Evolutionary conservation across 2,888 invertebrate genomes (phyloP).

Genomic region (Lycophotia porphyrea): DNA sequence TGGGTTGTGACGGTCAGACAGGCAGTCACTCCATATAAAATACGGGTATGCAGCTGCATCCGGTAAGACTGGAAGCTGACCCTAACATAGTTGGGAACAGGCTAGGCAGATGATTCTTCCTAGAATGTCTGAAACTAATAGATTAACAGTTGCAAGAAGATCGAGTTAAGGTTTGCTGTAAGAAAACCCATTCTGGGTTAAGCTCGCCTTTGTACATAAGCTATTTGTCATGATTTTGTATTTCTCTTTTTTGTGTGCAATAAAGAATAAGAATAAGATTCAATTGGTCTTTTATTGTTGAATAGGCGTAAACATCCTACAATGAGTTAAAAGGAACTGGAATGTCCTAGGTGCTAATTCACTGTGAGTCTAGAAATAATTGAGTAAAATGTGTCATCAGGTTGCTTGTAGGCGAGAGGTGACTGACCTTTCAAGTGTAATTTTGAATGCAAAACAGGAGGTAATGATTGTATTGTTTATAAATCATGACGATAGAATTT

Average conservation of each 20-base stretch:
- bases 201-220: no score
- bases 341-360: constrained; percentile 43
- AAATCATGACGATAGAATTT: background rate
- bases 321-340: constrained; percentile 23
- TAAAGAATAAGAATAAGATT: no score
- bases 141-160: background rate
- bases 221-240: no score
- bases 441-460: background rate
- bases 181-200: no score
- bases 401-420: constrained; percentile 22
- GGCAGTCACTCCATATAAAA: no score
- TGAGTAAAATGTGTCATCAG: constrained; percentile 31
- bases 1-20: no score
- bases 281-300: background rate
- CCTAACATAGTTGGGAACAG: no score
- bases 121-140: background rate
- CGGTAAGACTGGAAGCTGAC: no score
- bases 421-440: constrained; percentile 11
- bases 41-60: no score
- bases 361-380: constrained; percentile 15
- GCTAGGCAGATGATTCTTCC: background rate
- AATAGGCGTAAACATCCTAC: background rate
- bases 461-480: background rate
- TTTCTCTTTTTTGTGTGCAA: no score
- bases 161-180: no score